A percentile compares a stretch with the other conserved stretches of the same genome.
Conservation (phyloP, 2,888 invertebrate genomes). For the Cynaeus angustus region DNA sequence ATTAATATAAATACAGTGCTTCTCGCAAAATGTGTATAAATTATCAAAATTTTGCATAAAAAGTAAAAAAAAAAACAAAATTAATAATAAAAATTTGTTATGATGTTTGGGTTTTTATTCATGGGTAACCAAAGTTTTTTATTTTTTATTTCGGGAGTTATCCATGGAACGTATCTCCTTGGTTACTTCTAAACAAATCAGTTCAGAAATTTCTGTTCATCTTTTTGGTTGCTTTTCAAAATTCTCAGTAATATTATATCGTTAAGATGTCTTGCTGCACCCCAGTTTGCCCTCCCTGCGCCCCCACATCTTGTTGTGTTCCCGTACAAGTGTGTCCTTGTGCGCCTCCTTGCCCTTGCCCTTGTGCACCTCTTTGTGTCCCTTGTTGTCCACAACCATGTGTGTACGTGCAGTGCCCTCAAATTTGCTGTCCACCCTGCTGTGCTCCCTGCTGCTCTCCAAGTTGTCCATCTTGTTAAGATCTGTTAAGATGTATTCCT, state of each 20-base stretch:
- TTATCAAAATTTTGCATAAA: background rate
- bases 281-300: slow-evolving; percentile 50
- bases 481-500: background rate
- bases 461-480: slow-evolving; percentile 13
- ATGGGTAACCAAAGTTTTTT: background rate
- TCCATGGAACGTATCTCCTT: slow-evolving; percentile 6
- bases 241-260: slow-evolving; percentile 24
- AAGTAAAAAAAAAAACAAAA: background rate
- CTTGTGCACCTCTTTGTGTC: slow-evolving; percentile 54
- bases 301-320: slow-evolving; percentile 46
- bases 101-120: too few relatives aligned
- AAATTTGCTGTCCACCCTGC: slow-evolving; percentile 53
- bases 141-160: slow-evolving; percentile 1
- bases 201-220: slow-evolving; percentile 13
- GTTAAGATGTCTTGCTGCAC: slow-evolving; percentile 48
- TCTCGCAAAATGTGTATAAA: background rate
- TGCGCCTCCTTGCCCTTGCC: slow-evolving; percentile 55
- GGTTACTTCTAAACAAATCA: slow-evolving; percentile 24
- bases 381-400: slow-evolving; percentile 57
- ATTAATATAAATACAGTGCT: background rate
- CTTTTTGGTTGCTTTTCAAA: slow-evolving; percentile 22
- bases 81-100: background rate
- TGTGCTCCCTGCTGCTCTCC: slow-evolving; percentile 52
- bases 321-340: slow-evolving; percentile 54
- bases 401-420: slow-evolving; percentile 51